A percentile compares a stretch with the other conserved stretches of the same genome.
These are phyloP conservation scores for Nymphicus hollandicus DNA, from an alignment of 2,113 vertebrate species.

Conservation along the genomic window DNA sequence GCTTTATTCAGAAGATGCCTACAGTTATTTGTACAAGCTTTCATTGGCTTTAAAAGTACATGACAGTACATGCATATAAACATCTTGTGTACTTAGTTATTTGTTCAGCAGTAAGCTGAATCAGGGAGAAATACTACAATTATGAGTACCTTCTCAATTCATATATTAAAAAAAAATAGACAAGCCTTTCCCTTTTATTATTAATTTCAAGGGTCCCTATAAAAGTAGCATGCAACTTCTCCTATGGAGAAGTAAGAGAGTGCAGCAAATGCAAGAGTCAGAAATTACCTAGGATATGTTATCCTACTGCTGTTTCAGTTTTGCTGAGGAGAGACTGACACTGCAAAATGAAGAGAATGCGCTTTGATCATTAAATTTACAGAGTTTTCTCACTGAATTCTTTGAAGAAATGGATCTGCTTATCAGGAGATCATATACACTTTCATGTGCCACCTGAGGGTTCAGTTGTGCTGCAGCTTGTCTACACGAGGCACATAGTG, in stretches of 20 bases:
- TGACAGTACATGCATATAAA: background rate
- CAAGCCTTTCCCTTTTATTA: background rate
- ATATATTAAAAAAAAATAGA: background rate
- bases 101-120: background rate
- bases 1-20: constrained; percentile 5
- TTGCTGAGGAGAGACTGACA: background rate
- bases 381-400: background rate
- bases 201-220: background rate
- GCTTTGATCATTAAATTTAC: background rate
- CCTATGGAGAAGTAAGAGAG: background rate
- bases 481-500: background rate
- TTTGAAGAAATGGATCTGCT: background rate
- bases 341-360: background rate
- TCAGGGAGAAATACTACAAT: background rate
- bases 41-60: background rate
- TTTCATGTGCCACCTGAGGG: background rate
- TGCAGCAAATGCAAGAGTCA: background rate
- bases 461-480: background rate
- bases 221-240: background rate
- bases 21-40: constrained; percentile 1
- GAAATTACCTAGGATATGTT: background rate
- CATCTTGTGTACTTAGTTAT: background rate
- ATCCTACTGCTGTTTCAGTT: background rate
- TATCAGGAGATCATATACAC: background rate
- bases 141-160: background rate